phyloP scores from a whole-genome alignment of 2,888 invertebrate species.

The Mythimna impura region DNA sequence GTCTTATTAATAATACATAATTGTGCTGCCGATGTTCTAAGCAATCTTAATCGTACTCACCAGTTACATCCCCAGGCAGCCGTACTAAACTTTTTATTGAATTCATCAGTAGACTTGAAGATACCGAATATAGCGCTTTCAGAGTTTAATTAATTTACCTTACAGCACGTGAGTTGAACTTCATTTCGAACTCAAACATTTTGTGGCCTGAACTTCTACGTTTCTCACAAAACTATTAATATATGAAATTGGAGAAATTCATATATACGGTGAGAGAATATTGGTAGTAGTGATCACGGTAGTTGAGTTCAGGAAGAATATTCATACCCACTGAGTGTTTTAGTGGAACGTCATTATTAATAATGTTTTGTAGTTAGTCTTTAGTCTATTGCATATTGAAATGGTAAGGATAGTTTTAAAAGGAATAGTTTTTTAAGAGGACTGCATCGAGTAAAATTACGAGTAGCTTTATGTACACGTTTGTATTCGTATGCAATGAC shows the following conservation, averaged over 20 bases:
- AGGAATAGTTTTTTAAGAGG: background rate
- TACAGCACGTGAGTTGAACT: conserved; percentile 51
- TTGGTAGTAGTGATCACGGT: conserved; percentile 31
- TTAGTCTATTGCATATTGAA: background rate
- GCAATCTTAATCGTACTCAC: conserved; percentile 29
- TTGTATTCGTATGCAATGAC: background rate
- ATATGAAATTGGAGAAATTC: conserved; percentile 57
- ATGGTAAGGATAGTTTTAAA: background rate
- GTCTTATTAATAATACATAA: background rate
- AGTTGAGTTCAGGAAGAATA: conserved; percentile 27
- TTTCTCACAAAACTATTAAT: conserved; percentile 48
- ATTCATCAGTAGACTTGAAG: conserved; percentile 60
- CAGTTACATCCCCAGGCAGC: conserved; percentile 20
- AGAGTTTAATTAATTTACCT: conserved; percentile 67
- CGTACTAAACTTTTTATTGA: conserved; percentile 64
- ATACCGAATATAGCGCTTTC: conserved; percentile 43
- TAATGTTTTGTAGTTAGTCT: conserved; percentile 5
- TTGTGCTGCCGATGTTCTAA: background rate
- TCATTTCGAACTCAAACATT: conserved; percentile 63
- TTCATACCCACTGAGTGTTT: conserved; percentile 8
- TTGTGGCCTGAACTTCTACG: conserved; percentile 55
- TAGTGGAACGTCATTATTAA: conserved; percentile 6
- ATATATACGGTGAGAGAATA: conserved; percentile 24
- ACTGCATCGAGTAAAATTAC: too few species aligned
- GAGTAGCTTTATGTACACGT: background rate